These are phyloP conservation scores for Scaptomyza hsui DNA, from an alignment of 1,140 invertebrate species.

Conservation along the genomic window DNA sequence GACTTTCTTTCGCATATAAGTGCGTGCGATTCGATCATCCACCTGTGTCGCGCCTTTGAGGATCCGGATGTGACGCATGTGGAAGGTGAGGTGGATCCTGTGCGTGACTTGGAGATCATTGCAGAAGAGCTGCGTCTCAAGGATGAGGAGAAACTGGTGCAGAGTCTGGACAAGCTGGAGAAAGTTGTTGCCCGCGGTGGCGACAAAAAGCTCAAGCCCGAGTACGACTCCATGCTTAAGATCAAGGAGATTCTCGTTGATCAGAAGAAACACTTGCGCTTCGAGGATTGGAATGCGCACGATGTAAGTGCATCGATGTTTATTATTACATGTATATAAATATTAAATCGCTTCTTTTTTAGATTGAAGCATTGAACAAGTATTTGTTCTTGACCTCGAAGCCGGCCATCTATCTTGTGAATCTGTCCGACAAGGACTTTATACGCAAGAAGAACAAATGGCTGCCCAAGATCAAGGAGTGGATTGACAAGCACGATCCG, in stretches of 20 bases:
- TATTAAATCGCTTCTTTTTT: neutral
- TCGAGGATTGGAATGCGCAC: constrained; percentile 95
- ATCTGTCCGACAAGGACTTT: constrained; percentile 99
- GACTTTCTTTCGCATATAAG: constrained; percentile 99
- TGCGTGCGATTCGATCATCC: constrained; percentile 99
- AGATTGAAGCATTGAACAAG: constrained; percentile 99
- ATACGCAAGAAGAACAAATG: constrained; percentile 99
- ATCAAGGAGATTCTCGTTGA: constrained; percentile 94
- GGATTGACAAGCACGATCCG: constrained; percentile 98
- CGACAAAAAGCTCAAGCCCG: constrained; percentile 98
- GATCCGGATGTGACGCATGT: constrained; percentile 99
- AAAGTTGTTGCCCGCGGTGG: constrained; percentile 93
- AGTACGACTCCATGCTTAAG: constrained; percentile 95
- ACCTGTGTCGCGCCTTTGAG: constrained; percentile 98
- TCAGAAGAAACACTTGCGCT: constrained; percentile 96
- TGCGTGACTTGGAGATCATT: constrained; percentile 98
- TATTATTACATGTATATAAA: neutral
- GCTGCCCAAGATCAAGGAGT: constrained; percentile 99
- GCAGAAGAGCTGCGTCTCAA: constrained; percentile 97
- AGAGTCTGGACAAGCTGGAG: constrained; percentile 94
- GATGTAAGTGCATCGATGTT: constrained; percentile 89
- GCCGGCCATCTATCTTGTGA: constrained; percentile 98
- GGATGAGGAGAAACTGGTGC: constrained; percentile 94
- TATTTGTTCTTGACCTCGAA: constrained; percentile 99
- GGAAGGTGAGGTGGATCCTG: constrained; percentile 98